These are phyloP conservation scores for Melanophora roralis DNA, from an alignment of 2,888 invertebrate genomes.

Conservation along the genomic window DNA sequence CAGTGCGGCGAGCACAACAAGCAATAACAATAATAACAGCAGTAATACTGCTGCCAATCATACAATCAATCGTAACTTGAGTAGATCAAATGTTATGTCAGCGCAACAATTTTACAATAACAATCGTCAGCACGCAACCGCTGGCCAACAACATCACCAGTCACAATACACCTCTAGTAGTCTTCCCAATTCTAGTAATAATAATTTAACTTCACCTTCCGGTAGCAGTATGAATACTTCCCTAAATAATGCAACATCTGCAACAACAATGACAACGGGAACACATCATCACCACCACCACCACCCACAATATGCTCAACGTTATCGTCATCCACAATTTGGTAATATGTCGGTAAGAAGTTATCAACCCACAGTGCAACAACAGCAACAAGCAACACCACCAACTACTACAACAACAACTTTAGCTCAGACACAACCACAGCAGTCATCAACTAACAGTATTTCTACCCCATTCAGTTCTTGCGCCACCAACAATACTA, in stretches of 20 bases:
- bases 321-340: conserved; percentile 76
- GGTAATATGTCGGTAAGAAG: conserved; percentile 75
- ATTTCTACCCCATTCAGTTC: not conserved
- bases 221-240: conserved; percentile 45
- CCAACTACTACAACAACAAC: not conserved
- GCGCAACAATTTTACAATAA: conserved; percentile 57
- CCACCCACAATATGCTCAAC: conserved; percentile 65
- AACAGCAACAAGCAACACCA: not conserved
- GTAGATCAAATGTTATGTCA: conserved; percentile 42
- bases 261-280: conserved; percentile 28
- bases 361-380: conserved; percentile 63
- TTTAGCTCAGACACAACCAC: conserved; percentile 22
- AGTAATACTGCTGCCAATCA: conserved; percentile 51
- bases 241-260: conserved; percentile 16
- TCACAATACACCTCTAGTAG: conserved; percentile 18
- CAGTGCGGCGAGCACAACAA: conserved; percentile 65
- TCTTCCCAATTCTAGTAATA: conserved; percentile 52
- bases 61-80: conserved; percentile 62
- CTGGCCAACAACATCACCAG: conserved; percentile 16
- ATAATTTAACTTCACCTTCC: conserved; percentile 54
- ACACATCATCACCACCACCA: conserved; percentile 51
- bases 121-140: conserved; percentile 40
- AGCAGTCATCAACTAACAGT: conserved; percentile 25
- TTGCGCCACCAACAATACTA: not conserved
- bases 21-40: conserved; percentile 66